phyloP scores from a whole-genome alignment of 2,888 invertebrate genomes.

The Athrips mouffetella region DNA sequence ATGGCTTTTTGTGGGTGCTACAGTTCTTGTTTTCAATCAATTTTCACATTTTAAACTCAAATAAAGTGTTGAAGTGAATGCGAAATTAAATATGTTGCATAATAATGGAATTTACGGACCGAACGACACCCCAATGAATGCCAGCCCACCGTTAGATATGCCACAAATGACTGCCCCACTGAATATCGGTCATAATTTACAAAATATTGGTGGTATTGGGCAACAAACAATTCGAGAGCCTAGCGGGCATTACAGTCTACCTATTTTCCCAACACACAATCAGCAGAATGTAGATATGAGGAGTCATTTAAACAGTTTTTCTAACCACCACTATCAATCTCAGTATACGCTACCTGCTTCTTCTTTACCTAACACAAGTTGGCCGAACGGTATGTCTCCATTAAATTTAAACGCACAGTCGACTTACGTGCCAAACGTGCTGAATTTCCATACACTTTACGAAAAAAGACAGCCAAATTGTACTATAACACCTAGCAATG shows the following conservation, averaged over 20 bases:
- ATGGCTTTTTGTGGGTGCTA: conserved; percentile 46
- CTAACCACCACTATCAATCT: conserved; percentile 41
- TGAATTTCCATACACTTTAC: conserved; percentile 27
- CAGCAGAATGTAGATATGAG: conserved; percentile 39
- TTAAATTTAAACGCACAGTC: conserved; percentile 48
- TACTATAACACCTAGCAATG: neutral
- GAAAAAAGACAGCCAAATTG: conserved; percentile 25
- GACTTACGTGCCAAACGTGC: conserved; percentile 29
- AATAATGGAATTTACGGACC: conserved; percentile 60
- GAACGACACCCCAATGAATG: conserved; percentile 52
- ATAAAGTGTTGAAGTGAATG: conserved; percentile 16
- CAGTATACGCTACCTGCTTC: conserved; percentile 34
- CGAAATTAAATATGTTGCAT: conserved; percentile 52
- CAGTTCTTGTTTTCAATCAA: conserved; percentile 48
- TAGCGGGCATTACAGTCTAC: conserved; percentile 42
- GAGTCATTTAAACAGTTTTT: conserved; percentile 41
- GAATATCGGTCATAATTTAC: conserved; percentile 47
- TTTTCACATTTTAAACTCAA: conserved; percentile 30
- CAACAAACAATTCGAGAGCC: conserved; percentile 39
- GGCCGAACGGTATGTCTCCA: conserved; percentile 49
- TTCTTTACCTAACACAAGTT: conserved; percentile 33
- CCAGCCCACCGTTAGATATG: conserved; percentile 51
- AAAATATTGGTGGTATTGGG: conserved; percentile 49
- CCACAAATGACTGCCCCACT: conserved; percentile 43
- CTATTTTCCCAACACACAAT: conserved; percentile 45